Evolutionary conservation across 2,888 invertebrate genomes (phyloP), one percentile per base, ranked within the genome.

Genomic region (Sylvicola cinctus): DNA sequence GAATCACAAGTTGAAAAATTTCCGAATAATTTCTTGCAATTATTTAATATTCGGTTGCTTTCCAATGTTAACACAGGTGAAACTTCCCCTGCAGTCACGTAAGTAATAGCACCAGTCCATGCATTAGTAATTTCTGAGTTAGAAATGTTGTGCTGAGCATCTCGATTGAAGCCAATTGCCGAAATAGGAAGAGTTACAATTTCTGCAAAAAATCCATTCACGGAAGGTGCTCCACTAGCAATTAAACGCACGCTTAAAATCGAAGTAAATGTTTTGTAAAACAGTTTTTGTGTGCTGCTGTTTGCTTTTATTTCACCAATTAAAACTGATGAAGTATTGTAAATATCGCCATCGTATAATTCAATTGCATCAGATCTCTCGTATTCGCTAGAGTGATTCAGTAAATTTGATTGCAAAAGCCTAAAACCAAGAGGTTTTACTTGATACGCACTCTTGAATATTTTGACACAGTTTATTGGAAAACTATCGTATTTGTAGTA

Each of bases 401-500:
- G 87, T n/a, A 91, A 57, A 58, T 90, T 88, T 42, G 85, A 83
- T 46, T 93, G 91, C 16, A 93, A 60, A 31, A 95, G 61, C 39
- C 93, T 66, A 47, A 95, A 80, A 7, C 90, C 91, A 46, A 95
- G 71, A 11, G 79, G 80, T 50, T 91, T 91, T 0, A 81, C 74
- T 40, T 77, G 69, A 48, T 74, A 81, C 38, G 74, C 73, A 39
- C 88, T 83, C 36, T 79, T 77, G 52, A 98, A 91, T 44, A 95
- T 88, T 58, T 98, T 99, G 1, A 96, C 84, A 51, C 96, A 98
- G 51, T 95, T 96, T 0, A 93, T 84, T 0, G 93, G 87, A 52
- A 79, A 75, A 45, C 91, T 91, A 49, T 91, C 90, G 49, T 98
- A 98, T 54, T 95, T 96, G 58, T 91, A 95, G 52, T 93, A 98